A percentile compares a stretch with the other conserved stretches of the same genome.
These are phyloP conservation scores for Cercocebus atys DNA, from an alignment of 2,113 vertebrate species.

Conservation along the genomic window DNA sequence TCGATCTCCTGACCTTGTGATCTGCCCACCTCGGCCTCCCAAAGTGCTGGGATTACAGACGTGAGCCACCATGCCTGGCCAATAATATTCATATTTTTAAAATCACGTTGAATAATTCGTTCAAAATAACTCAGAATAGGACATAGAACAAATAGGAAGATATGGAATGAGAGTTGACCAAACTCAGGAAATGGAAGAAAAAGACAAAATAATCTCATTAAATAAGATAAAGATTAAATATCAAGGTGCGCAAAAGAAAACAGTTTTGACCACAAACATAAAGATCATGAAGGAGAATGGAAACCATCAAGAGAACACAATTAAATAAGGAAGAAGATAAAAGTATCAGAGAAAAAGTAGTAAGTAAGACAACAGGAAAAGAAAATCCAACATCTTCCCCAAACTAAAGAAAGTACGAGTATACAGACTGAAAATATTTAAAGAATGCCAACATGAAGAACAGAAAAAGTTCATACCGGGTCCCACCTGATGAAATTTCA, in stretches of 20 bases:
- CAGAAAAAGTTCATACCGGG: not conserved
- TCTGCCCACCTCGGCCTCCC: too few species aligned
- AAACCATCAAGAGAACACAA: constrained; percentile 1
- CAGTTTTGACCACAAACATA: not conserved
- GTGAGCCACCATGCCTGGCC: too few species aligned
- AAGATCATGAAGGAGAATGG: not conserved
- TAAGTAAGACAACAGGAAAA: too few species aligned
- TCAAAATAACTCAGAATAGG: not conserved
- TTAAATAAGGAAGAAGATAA: not conserved
- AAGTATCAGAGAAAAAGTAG: too few species aligned
- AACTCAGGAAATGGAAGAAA: not conserved
- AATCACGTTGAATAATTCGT: not conserved
- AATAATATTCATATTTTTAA: not conserved
- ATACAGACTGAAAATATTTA: not conserved
- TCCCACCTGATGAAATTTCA: not conserved
- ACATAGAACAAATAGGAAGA: not conserved
- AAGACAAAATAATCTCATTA: constrained; percentile 8
- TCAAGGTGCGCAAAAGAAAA: not conserved
- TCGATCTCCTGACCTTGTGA: too few species aligned
- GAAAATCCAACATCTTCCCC: not conserved
- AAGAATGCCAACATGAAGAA: not conserved
- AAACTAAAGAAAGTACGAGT: not conserved
- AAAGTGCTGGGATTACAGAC: too few species aligned
- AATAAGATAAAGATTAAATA: not conserved
- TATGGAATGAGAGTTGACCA: not conserved